phyloP scores from a whole-genome alignment of 2,888 invertebrate genomes.

The Phyto melanocephala region DNA sequence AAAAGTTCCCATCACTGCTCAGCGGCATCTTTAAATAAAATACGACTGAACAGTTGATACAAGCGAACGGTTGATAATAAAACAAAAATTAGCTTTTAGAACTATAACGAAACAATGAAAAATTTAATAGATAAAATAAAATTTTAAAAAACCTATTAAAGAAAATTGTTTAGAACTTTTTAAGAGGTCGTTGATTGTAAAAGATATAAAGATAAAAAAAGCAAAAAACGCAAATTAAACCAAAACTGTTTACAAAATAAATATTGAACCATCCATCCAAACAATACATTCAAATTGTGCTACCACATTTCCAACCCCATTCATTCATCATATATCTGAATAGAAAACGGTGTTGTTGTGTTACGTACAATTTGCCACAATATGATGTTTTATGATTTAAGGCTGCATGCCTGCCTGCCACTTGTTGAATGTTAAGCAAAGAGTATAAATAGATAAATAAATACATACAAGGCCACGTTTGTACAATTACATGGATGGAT shows the following conservation, averaged over 20 bases:
- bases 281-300: not conserved
- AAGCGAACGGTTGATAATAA: too few relatives aligned
- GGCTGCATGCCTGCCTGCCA: slow-evolving; percentile 12
- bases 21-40: too few relatives aligned
- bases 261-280: not conserved
- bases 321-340: not conserved
- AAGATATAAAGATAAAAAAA: slow-evolving; percentile 35
- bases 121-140: not conserved
- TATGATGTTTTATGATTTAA: slow-evolving; percentile 31
- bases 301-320: not conserved
- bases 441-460: not conserved
- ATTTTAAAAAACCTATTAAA: not conserved
- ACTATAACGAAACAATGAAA: not conserved
- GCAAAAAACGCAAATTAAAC: slow-evolving; percentile 39
- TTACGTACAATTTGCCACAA: slow-evolving; percentile 11
- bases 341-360: not conserved
- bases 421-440: slow-evolving; percentile 40
- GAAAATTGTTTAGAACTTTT: slow-evolving; percentile 5
- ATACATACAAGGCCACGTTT: not conserved
- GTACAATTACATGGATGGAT: too few relatives aligned
- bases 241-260: slow-evolving; percentile 29
- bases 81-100: not conserved
- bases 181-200: not conserved
- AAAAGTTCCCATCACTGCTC: too few relatives aligned
- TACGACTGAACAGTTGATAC: too few relatives aligned